phyloP scores from a whole-genome alignment of 2,797 vertebrate species.

The Macroramphosus scolopax region DNA sequence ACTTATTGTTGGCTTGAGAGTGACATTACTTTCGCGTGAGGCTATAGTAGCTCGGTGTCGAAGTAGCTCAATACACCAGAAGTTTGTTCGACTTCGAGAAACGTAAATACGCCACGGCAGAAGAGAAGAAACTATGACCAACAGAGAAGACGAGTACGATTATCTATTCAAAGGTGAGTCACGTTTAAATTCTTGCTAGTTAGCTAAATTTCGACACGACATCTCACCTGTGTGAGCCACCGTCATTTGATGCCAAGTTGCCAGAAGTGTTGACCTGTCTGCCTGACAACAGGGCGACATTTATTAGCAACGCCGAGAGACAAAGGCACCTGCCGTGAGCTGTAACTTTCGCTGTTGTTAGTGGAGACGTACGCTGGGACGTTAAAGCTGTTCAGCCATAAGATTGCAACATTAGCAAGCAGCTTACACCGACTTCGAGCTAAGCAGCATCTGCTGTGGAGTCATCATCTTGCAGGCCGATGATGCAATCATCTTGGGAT shows the following conservation, averaged over 20 bases:
- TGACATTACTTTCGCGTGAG: neutral
- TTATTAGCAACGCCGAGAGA: neutral
- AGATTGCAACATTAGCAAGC: neutral
- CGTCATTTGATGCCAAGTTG: slow-evolving; percentile 39
- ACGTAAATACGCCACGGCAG: slow-evolving; percentile 1
- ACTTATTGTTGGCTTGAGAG: neutral
- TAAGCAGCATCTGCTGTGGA: slow-evolving; percentile 33
- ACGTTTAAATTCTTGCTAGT: neutral
- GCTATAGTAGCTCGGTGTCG: slow-evolving; percentile 22
- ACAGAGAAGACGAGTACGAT: slow-evolving; percentile 88
- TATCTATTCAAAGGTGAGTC: slow-evolving; percentile 89
- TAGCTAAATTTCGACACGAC: slow-evolving; percentile 6
- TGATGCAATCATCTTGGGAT: slow-evolving; percentile 52
- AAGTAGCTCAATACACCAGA: slow-evolving; percentile 39
- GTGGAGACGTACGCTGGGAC: neutral
- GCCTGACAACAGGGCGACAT: slow-evolving; percentile 16
- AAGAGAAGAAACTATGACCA: slow-evolving; percentile 72
- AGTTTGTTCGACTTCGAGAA: slow-evolving; percentile 46
- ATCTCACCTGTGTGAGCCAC: slow-evolving; percentile 38
- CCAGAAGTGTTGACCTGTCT: slow-evolving; percentile 7
- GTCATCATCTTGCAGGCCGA: slow-evolving; percentile 37
- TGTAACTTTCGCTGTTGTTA: neutral
- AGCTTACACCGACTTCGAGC: slow-evolving; percentile 2
- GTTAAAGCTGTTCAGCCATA: neutral
- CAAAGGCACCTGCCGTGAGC: slow-evolving; percentile 12